phyloP scores from a whole-genome alignment of 2,113 vertebrate species.

The Varanus salvator region DNA sequence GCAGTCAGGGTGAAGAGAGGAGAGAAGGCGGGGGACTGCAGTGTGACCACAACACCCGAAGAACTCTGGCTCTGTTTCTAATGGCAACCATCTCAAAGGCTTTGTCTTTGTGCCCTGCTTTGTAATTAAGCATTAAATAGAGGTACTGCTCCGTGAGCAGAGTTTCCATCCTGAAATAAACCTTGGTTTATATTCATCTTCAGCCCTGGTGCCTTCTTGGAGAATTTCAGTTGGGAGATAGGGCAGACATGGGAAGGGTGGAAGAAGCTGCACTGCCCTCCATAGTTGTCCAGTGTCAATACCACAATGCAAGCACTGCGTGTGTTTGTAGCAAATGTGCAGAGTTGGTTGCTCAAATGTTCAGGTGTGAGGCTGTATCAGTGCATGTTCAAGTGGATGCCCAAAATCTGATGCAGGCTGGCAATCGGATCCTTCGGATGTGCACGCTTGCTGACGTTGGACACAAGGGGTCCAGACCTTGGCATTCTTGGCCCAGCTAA shows the following conservation, averaged over 20 bases:
- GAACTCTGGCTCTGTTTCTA: constrained; percentile 79
- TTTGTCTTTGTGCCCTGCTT: constrained; percentile 66
- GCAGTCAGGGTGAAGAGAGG: constrained; percentile 65
- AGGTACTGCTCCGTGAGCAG: constrained; percentile 53
- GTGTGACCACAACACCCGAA: constrained; percentile 68
- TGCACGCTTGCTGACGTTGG: background rate
- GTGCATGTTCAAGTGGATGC: background rate
- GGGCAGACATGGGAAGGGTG: constrained; percentile 54
- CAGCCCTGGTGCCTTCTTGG: constrained; percentile 55
- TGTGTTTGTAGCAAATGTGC: background rate
- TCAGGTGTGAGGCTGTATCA: no score
- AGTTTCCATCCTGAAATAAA: constrained; percentile 59
- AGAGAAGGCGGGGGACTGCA: constrained; percentile 50
- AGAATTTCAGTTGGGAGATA: constrained; percentile 63
- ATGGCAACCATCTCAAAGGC: constrained; percentile 81
- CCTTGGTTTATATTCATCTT: constrained; percentile 68
- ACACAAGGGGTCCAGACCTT: no score
- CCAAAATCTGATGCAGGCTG: background rate
- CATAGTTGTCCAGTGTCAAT: background rate
- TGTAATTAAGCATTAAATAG: constrained; percentile 70
- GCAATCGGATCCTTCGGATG: background rate
- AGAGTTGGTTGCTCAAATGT: no score
- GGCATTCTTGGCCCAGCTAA: no score
- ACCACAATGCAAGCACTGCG: background rate
- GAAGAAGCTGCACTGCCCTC: constrained; percentile 68